phyloP scores from a whole-genome alignment of 2,888 invertebrate genomes.

The Diachrysia chrysitis region DNA sequence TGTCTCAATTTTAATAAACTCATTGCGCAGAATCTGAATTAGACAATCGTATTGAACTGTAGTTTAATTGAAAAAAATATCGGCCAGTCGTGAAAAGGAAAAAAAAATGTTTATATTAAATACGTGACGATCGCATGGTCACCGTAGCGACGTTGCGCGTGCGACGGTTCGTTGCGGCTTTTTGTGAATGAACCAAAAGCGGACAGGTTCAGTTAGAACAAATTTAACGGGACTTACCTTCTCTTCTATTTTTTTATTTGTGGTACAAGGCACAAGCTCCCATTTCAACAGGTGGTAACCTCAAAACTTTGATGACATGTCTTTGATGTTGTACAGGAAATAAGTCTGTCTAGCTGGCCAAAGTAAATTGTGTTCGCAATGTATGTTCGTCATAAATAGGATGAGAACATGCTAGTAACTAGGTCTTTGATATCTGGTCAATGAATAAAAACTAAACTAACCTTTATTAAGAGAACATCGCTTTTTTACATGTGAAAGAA shows the following conservation, averaged over 20 bases:
- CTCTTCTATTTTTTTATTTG: constrained; percentile 69
- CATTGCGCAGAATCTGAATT: constrained; percentile 49
- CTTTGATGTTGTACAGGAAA: constrained; percentile 47
- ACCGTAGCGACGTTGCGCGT: constrained; percentile 73
- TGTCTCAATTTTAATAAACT: constrained; percentile 56
- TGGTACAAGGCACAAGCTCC: constrained; percentile 66
- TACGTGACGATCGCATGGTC: constrained; percentile 75
- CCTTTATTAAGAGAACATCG: neutral
- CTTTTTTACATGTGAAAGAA: too few species aligned
- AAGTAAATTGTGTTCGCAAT: constrained; percentile 11
- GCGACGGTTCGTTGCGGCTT: constrained; percentile 78
- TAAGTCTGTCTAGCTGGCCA: constrained; percentile 28
- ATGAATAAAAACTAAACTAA: neutral
- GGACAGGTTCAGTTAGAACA: constrained; percentile 83
- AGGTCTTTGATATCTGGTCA: neutral
- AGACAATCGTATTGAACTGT: constrained; percentile 46
- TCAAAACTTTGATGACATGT: constrained; percentile 52
- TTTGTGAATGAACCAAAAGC: constrained; percentile 83
- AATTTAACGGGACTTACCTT: constrained; percentile 82
- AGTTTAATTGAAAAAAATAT: constrained; percentile 65
- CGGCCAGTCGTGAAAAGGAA: constrained; percentile 60
- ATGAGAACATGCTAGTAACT: constrained; percentile 20
- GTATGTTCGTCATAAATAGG: constrained; percentile 20
- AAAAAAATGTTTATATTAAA: constrained; percentile 69
- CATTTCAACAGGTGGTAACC: constrained; percentile 60